Evolutionary conservation across 2,113 vertebrate genomes (phyloP).

Genomic region (Heteronetta atricapilla): DNA sequence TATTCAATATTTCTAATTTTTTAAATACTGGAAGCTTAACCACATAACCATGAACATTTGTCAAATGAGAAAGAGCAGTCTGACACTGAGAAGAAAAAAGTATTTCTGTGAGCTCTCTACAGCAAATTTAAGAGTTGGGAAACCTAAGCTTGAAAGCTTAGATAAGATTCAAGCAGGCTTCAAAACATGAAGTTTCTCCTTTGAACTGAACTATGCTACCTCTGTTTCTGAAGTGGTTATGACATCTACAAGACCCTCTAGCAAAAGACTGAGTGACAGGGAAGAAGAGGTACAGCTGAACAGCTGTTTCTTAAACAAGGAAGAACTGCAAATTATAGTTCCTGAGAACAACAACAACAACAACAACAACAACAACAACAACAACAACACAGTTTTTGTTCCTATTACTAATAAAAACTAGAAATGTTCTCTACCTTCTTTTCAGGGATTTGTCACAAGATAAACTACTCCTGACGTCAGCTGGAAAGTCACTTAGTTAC

Average conservation of each 20-base stretch:
- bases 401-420: not conserved
- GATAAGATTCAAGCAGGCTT: constrained; percentile 3
- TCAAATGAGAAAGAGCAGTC: not conserved
- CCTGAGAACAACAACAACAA: not conserved
- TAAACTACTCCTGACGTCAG: not conserved
- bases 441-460: not conserved
- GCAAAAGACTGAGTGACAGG: not conserved
- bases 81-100: not conserved
- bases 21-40: not conserved
- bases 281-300: not conserved
- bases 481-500: not conserved
- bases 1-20: not conserved
- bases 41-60: not conserved
- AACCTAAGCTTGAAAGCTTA: not conserved
- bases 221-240: not conserved
- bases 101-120: not conserved
- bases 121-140: not conserved
- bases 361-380: too few species aligned
- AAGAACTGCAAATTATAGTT: not conserved
- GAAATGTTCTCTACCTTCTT: not conserved
- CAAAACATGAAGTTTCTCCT: not conserved
- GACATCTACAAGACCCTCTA: not conserved
- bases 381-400: not conserved
- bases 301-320: not conserved
- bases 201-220: not conserved